Evolutionary conservation across 30 jellyfish, hydroid and myxozoan species (phyloP), one percentile per base, ranked within the genome.

Genomic region (Hydra vulgaris): DNA sequence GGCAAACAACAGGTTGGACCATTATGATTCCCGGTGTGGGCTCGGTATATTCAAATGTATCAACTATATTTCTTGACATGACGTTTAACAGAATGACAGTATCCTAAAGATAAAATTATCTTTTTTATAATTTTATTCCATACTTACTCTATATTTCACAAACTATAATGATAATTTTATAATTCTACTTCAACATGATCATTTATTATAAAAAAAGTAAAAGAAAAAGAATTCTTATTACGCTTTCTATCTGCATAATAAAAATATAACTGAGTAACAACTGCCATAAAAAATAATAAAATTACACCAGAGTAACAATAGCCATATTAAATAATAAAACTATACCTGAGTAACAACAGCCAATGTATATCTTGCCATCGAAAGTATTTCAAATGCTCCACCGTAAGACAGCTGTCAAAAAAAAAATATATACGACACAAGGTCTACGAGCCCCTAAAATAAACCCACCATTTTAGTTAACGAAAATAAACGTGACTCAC

Each of bases 1-100:
- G 85, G 69, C 85, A 78, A 23, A 78, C 85, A 22, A 78, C 81
- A 27, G 85, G 85, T 25, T 22, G 25, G 5, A 77, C 27, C 54
- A 78, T 19, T 17, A 78, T n/a, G 40, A 78, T 23, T 18, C 85
- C 85, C 8, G 26, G 40, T 21, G 40, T 78, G 19, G 85, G 85
- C 24, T 21, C 26, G 52, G 66, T 23, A 78, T 78, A 78, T 12
- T 21, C 79, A 53, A 53, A 20, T 15, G 67, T 15, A n/a, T 25
- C 27, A 55, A 78, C 78, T 1, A 78, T 23, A 0, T 40, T 22
- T 15, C 85, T 74, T 15, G 85, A 53, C 27, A 78, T 75, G 40
- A 78, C 26, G 79, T 61, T 78, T 1, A 78, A 61, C 27, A 78
- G 21, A 18, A 78, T 78, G 21, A 66, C 85, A 23, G 54, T 78